phyloP scores from a whole-genome alignment of 2,797 vertebrate genomes.

The Vespertilio murinus region DNA sequence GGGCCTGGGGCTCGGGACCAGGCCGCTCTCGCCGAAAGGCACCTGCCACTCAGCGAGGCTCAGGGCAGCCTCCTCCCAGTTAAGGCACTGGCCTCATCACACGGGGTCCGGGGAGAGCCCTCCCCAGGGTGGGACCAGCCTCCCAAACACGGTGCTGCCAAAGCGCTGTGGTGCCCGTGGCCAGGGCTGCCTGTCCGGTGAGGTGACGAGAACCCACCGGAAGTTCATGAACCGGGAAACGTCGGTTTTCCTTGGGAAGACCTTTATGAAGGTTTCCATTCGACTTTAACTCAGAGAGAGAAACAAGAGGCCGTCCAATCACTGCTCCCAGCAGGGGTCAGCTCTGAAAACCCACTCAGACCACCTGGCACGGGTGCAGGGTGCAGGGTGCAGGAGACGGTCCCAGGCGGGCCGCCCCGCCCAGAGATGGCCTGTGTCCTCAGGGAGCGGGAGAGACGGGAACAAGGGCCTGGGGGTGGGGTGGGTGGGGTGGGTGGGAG shows the following conservation, averaged over 20 bases:
- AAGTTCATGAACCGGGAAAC: background rate
- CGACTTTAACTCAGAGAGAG: background rate
- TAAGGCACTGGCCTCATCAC: slow-evolving; percentile 34
- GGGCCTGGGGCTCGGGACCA: background rate
- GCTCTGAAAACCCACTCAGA: background rate
- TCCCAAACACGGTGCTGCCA: background rate
- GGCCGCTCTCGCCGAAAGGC: background rate
- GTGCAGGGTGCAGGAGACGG: no score
- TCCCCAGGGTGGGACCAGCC: background rate
- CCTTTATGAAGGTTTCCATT: background rate
- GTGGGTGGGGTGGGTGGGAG: no score
- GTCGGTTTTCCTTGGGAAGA: background rate
- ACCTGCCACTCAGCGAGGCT: background rate
- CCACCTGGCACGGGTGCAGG: no score
- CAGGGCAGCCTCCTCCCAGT: background rate
- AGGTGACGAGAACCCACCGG: background rate
- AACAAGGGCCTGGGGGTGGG: rapidly evolving
- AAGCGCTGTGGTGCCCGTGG: background rate
- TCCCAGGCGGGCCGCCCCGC: background rate
- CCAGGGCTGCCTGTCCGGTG: background rate
- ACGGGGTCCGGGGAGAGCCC: background rate
- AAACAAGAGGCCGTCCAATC: background rate
- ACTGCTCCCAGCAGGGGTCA: background rate
- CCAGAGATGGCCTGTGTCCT: background rate
- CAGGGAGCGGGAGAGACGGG: background rate